Evolutionary conservation across 1,140 invertebrate genomes (phyloP).

Genomic region (Drosophila gunungcola): DNA sequence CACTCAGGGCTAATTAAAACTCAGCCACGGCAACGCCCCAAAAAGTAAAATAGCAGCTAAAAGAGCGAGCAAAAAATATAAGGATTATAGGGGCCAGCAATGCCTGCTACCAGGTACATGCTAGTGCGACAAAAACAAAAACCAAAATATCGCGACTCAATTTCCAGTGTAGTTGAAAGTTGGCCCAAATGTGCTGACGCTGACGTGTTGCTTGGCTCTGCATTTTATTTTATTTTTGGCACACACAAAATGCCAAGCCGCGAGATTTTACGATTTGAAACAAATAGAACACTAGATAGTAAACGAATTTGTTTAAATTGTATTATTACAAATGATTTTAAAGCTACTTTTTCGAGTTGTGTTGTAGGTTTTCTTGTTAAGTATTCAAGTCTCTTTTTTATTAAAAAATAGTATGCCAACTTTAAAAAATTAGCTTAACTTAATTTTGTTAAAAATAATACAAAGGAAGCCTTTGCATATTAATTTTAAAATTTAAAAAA

Average conservation of each 20-base stretch:
- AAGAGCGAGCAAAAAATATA: conserved; percentile 16
- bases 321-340: neutral
- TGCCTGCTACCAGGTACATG: conserved; percentile 40
- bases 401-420: too few species aligned
- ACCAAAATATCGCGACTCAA: neutral
- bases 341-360: neutral
- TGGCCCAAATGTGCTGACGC: conserved; percentile 59
- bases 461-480: too few species aligned
- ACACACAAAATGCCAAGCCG: conserved; percentile 51
- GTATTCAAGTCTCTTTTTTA: neutral
- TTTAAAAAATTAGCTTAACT: too few species aligned
- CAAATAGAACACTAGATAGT: conserved; percentile 16
- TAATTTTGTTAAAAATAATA: too few species aligned
- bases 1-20: conserved; percentile 81
- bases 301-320: conserved; percentile 14
- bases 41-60: conserved; percentile 33
- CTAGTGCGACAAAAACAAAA: neutral
- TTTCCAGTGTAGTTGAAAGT: conserved; percentile 46
- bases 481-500: too few species aligned
- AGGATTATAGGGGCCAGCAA: conserved; percentile 22
- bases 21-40: conserved; percentile 66
- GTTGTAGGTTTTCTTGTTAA: too few species aligned
- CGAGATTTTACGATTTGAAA: conserved; percentile 12
- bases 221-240: conserved; percentile 49
- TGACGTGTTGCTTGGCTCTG: conserved; percentile 62